Conservation (phyloP, 2,113 vertebrate genomes). For the Chaetura pelagica region DNA sequence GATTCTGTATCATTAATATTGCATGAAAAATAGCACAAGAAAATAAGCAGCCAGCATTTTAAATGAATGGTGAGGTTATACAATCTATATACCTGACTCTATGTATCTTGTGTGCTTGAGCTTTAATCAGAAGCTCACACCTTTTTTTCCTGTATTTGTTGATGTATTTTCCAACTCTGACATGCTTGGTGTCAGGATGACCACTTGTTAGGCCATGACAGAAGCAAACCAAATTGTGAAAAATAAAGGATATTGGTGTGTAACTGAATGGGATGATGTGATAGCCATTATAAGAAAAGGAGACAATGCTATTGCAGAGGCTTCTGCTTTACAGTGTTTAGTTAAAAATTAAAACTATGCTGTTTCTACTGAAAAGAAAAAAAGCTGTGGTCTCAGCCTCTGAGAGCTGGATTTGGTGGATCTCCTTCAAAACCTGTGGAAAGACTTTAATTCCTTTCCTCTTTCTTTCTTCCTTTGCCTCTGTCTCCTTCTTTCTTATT, state of each 20-base stretch:
- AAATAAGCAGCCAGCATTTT: background rate
- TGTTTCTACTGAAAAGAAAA: background rate
- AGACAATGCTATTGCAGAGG: background rate
- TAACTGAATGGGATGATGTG: background rate
- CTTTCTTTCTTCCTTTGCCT: background rate
- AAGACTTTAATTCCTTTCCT: background rate
- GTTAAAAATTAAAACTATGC: background rate
- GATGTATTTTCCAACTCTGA: background rate
- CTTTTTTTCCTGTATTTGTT: background rate
- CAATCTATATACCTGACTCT: background rate
- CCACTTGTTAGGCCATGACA: background rate
- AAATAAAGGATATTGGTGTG: background rate
- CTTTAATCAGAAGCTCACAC: background rate
- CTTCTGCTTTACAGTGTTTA: background rate
- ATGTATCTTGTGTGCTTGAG: background rate
- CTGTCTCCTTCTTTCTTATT: background rate
- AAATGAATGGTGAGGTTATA: background rate
- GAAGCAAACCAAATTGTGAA: background rate
- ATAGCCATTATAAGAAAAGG: background rate
- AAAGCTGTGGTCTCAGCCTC: background rate
- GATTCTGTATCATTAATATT: background rate
- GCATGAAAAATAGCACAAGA: background rate
- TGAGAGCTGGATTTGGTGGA: background rate
- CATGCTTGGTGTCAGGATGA: background rate
- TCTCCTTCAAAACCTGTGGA: background rate